Evolutionary conservation across 2,888 invertebrate species (phyloP).

Genomic region (Heteromurus nitidus): DNA sequence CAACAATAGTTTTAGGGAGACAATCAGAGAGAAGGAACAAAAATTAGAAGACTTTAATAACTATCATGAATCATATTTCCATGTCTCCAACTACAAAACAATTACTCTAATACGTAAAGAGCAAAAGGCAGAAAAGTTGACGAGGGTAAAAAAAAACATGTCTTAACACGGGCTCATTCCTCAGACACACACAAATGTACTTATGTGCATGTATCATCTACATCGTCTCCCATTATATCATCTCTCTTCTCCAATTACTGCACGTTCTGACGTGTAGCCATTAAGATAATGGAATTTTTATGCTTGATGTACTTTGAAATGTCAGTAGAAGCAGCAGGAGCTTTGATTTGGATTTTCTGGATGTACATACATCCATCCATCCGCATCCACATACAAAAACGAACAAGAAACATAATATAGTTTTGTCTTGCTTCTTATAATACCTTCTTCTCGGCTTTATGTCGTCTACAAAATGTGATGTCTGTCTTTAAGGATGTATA

Average conservation of each 20-base stretch:
- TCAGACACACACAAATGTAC: constrained; percentile 3
- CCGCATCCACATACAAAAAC: background rate
- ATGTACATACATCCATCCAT: constrained; percentile 6
- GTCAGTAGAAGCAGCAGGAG: constrained; percentile 65
- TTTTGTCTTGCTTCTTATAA: too few relatives aligned
- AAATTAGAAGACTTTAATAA: constrained; percentile 57
- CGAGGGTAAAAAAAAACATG: constrained; percentile 31
- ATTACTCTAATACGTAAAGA: constrained; percentile 49
- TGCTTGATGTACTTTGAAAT: constrained; percentile 57
- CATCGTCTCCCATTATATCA: constrained; percentile 56
- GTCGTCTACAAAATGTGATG: too few relatives aligned
- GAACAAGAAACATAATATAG: too few relatives aligned
- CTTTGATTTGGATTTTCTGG: constrained; percentile 57
- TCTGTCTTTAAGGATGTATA: too few relatives aligned
- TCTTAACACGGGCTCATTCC: constrained; percentile 49
- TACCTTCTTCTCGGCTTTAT: too few relatives aligned
- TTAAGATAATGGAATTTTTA: constrained; percentile 66
- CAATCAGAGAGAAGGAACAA: constrained; percentile 13
- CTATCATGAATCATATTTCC: constrained; percentile 62
- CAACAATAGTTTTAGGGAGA: constrained; percentile 41
- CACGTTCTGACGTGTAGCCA: constrained; percentile 61
- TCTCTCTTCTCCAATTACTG: constrained; percentile 64
- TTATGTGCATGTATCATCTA: constrained; percentile 3
- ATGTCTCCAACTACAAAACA: constrained; percentile 64
- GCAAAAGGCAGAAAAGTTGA: background rate